Conservation (phyloP, 2,888 invertebrate species). For the Nymphalis c-album region DNA sequence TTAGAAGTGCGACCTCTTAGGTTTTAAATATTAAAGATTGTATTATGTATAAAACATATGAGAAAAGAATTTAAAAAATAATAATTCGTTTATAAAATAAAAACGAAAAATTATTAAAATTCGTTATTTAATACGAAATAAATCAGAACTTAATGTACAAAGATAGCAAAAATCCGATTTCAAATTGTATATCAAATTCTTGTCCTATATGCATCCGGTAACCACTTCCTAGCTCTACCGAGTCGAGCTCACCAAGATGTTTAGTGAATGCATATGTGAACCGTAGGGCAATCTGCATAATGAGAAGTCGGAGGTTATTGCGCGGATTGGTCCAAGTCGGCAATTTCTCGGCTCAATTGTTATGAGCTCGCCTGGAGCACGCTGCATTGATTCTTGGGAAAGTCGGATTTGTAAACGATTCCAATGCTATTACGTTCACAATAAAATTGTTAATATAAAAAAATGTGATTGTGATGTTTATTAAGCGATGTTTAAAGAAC, state of each 20-base stretch:
- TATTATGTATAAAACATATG: too few species aligned
- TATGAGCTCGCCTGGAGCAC: slow-evolving; percentile 55
- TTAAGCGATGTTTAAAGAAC: too few species aligned
- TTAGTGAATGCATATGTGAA: slow-evolving; percentile 67
- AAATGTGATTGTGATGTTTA: not conserved
- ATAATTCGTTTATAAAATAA: too few species aligned
- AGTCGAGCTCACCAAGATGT: slow-evolving; percentile 50
- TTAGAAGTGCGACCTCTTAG: too few species aligned
- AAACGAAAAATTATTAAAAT: too few species aligned
- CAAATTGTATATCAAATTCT: slow-evolving; percentile 25
- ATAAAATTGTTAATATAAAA: not conserved
- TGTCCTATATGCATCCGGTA: slow-evolving; percentile 37
- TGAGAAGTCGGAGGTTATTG: slow-evolving; percentile 73
- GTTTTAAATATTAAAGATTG: too few species aligned
- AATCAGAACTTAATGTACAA: not conserved
- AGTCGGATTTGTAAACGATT: slow-evolving; percentile 29
- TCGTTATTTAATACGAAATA: too few species aligned
- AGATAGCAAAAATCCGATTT: not conserved
- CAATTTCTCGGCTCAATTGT: slow-evolving; percentile 74
- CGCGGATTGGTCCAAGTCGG: slow-evolving; percentile 66
- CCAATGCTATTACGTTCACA: slow-evolving; percentile 7
- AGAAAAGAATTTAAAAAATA: too few species aligned
- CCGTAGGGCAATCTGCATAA: slow-evolving; percentile 74
- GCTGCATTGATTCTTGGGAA: slow-evolving; percentile 56
- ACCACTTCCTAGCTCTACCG: slow-evolving; percentile 35